Percentiles rank a stretch among this genome's conserved stretches.
phyloP scores from a whole-genome alignment of 2,113 vertebrate genomes.

The Laticauda laticaudata region DNA sequence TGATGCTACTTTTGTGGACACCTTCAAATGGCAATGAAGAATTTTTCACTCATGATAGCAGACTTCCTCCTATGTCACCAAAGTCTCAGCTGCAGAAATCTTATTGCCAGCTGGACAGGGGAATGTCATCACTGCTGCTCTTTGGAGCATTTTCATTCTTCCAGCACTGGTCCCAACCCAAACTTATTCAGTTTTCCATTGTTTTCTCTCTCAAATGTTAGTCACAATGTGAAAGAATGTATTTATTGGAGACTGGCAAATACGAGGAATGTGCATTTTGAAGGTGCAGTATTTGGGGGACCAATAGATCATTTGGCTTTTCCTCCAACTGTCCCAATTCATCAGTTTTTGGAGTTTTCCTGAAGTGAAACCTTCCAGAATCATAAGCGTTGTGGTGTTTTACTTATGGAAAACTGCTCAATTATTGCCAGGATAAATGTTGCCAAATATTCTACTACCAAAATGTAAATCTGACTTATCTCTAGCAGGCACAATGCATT shows the following conservation, averaged over 20 bases:
- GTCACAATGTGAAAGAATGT: background rate
- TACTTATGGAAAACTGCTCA: background rate
- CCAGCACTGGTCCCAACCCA: background rate
- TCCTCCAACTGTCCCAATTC: background rate
- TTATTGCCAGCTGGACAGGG: background rate
- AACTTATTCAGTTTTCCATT: background rate
- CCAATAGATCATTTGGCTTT: background rate
- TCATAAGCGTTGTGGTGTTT: background rate
- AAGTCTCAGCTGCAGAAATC: background rate
- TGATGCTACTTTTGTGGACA: background rate
- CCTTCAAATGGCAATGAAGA: background rate
- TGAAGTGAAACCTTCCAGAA: background rate
- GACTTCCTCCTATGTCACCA: background rate
- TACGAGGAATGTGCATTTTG: background rate
- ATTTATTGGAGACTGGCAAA: background rate
- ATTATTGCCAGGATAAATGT: background rate
- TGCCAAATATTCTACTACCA: background rate
- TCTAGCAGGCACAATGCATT: background rate
- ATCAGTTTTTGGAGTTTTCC: background rate
- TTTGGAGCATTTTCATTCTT: background rate
- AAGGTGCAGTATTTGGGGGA: background rate
- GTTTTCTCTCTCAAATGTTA: background rate
- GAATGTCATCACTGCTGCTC: too few species aligned
- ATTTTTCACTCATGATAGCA: background rate
- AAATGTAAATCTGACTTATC: background rate